Evolutionary conservation across 2,888 invertebrate genomes (phyloP), one percentile per base, ranked within the genome.

Genomic region (Azorinus chamasolen): DNA sequence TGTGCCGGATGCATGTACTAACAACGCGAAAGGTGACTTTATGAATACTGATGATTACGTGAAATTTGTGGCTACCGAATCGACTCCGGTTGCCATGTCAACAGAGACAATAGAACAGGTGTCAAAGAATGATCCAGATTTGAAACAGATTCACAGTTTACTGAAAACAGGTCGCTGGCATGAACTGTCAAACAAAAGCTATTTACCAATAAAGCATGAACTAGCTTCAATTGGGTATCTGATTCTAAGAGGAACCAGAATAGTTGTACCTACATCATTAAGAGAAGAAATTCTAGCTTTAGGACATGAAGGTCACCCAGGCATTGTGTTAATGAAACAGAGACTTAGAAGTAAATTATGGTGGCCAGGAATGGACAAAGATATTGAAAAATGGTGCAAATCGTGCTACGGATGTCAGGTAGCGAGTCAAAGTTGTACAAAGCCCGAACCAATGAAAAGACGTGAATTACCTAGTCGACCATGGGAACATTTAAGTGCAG

Each of bases 281-380:
- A 37, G 84, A 20, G 51, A 59, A 10, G 41, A 59, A 22, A 37
- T 77, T 14, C 41, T 83, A 20, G 27, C 55, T 32, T 43, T 80
- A 58, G 83, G 71, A 24, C 84, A 86, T 64, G 83, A 80, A 46
- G 82, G 77, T 39, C 83, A 86, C 51, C 75, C 76, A 16, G 79
- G 72, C 1, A 69, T 78, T 3, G 59, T 59, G 22, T 3, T 18
- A 24, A 59, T 59, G 46, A 59, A 59, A 59, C 65, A 83, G 39
- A 25, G 68, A 24, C n/a, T 83, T 22, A 25, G 83, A 32, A 32
- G 65, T 0, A 83, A 84, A 59, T 75, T 84, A 55, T 87, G 78
- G 78, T 83, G 80, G 83, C 78, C 74, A 43, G 74, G 71, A 16
- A 71, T 77, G 10, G 64, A 83, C 61, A 69, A 61, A 41, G 69